These are phyloP conservation scores for Homarus gammarus DNA, from an alignment of 2,888 invertebrate species.

Conservation along the genomic window DNA sequence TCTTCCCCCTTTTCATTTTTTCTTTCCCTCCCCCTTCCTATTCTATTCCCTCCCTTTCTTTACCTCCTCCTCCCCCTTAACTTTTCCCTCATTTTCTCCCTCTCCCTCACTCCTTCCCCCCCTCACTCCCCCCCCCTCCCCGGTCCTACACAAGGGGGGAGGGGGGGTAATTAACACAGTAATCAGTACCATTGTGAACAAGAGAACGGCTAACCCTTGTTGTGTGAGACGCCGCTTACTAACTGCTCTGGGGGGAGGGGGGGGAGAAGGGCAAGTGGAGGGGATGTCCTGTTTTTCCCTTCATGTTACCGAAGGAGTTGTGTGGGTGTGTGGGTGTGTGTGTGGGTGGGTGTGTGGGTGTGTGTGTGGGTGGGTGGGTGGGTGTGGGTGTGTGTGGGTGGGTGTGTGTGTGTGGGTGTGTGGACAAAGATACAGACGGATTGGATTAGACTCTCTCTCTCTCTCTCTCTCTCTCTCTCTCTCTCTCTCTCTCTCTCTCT, in stretches of 20 bases:
- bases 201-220: neutral
- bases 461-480: slow-evolving; percentile 4
- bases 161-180: too few species aligned
- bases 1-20: neutral
- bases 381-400: too few species aligned
- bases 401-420: too few species aligned
- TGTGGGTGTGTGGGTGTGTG: too few species aligned
- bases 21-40: neutral
- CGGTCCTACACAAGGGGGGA: neutral
- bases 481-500: slow-evolving; percentile 2
- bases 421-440: too few species aligned
- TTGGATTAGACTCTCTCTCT: slow-evolving; percentile 6
- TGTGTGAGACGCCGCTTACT: neutral
- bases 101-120: neutral
- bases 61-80: neutral
- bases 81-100: neutral
- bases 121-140: neutral
- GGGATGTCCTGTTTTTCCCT: too few species aligned
- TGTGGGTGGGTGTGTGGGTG: too few species aligned
- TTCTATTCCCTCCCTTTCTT: neutral
- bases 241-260: neutral
- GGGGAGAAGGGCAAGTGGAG: too few species aligned
- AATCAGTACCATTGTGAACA: neutral
- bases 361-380: too few species aligned
- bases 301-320: too few species aligned